A percentile compares a stretch with the other conserved stretches of the same genome.
phyloP scores from a whole-genome alignment of 2,113 vertebrate species.

The Brachypodius melanocephalos region DNA sequence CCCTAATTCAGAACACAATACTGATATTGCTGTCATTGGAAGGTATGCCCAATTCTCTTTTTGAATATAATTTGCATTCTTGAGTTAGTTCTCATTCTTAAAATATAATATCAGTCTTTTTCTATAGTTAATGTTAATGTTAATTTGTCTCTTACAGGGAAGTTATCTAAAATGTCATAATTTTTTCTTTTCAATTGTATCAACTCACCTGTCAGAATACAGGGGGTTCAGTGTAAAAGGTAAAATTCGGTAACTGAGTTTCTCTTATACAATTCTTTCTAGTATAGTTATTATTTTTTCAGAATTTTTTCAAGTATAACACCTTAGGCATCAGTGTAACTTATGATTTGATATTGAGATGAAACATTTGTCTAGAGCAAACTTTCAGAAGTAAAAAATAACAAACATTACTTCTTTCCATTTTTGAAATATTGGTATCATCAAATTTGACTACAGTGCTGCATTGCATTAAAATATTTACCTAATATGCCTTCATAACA shows the following conservation, averaged over 20 bases:
- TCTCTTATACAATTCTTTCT: neutral
- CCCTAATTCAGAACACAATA: neutral
- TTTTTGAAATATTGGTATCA: neutral
- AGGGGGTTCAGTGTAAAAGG: neutral
- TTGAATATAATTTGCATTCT: neutral
- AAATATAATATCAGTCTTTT: neutral
- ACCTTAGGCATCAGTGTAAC: neutral
- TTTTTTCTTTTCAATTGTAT: neutral
- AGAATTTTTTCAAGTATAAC: neutral
- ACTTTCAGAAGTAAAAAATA: neutral
- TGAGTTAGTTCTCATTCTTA: neutral
- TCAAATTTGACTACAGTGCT: neutral
- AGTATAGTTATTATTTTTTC: neutral
- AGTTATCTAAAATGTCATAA: neutral
- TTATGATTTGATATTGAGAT: neutral
- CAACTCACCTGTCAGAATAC: neutral
- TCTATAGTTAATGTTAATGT: rapidly evolving
- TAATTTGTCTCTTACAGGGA: neutral
- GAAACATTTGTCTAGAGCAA: neutral
- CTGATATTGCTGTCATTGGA: neutral
- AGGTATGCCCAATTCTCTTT: neutral
- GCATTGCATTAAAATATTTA: slow-evolving; percentile 25
- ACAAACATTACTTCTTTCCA: neutral
- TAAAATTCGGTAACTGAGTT: neutral
- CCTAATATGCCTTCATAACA: neutral